Base-by-base conservation (phyloP, 2,888 invertebrate species). In the Noctua janthina region DNA sequence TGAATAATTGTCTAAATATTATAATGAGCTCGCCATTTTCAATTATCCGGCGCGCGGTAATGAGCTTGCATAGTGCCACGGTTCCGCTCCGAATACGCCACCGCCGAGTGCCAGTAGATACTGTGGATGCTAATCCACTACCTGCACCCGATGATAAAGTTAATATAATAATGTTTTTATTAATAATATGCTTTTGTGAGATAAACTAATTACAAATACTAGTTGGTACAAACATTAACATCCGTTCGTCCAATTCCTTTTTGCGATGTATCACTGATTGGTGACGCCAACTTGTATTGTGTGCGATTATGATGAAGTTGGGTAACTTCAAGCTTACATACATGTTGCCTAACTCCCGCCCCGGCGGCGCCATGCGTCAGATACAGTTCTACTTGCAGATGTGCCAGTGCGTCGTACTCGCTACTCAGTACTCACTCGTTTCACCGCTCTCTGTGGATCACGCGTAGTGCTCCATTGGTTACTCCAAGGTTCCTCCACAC, bases 1-100 rank as follows among this genome's bases (percentile, higher is more conserved):
- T 92, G 91, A 93, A 91, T 93, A 92, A 94, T 93, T 90, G 91
- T 91, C 90, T 90, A 91, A 93, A 93, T 92, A 93, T 94, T 93
- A 90, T 92, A 94, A 94, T 93, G 92, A 93, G 92, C 87, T 91
- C 89, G 92, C 91, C 89, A 92, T 92, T 94, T 93, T 92, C 93
- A 92, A 93, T 91, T 92, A 93, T 90, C 89, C 81, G 88, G 80
- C 87, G 90, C 85, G 90, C 90, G 88, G 87, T 92, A 93, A 93
- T 92, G 93, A 93, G 93, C 92, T 89, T 89, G 78, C 85, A 82
- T 72, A 78, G 84, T 87, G 75, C 82, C 76, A 77, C 75, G 78
- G 88, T 89, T 89, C 90, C 89, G 89, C 90, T 89, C 87, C 87
- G 85, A 79, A 83, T 83, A 70, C 76, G 74, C 7, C 74, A 79